Base-by-base conservation (phyloP, 2,797 vertebrate species). In the Yasuhikotakia modesta region DNA sequence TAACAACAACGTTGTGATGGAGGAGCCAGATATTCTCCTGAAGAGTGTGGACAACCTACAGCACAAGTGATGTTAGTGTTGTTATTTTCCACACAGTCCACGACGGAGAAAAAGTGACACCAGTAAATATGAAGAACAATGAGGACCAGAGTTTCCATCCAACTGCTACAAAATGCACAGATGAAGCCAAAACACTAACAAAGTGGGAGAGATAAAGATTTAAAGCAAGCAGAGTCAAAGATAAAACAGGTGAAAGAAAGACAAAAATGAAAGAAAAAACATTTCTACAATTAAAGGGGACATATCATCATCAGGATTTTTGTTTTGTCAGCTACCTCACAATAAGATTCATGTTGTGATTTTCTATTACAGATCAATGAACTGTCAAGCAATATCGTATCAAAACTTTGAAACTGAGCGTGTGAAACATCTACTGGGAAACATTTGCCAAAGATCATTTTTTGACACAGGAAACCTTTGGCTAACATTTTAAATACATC, bases 61-160 rank as follows among this genome's bases (percentile, higher is more conserved):
- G 22, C 22, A 64, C 67, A 70, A 53, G 10, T n/a, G 73, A 63
- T 45, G 82, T 82, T 81, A 80, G 80, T 69, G 66, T 61, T 79
- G 68, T 71, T 66, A 73, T 61, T 58, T 68, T 65, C 64, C 72
- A 76, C 60, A 78, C 68, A 76, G 74, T 78, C 81, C 75, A 75
- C 45, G 27, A 70, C 32, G 32, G 73, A 82, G 52, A 80, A 76
- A 74, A 66, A 27, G 60, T 63, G 66, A 79, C 79, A 48, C 16
- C 52, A 50, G 55, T 71, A 72, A 81, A 66, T 64, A 66, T 74
- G 76, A 82, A 78, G 77, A 78, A 67, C 35, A 70, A 4, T 27
- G 32, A 64, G 12, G 52, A 73, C 11, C 67, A 30, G 55, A 78
- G 71, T 80, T 50, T 78, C 72, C 55, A 81, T 76, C 68, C 71